Base-by-base conservation (phyloP, 2,888 invertebrate species). In the Eustalomyia histrio region DNA sequence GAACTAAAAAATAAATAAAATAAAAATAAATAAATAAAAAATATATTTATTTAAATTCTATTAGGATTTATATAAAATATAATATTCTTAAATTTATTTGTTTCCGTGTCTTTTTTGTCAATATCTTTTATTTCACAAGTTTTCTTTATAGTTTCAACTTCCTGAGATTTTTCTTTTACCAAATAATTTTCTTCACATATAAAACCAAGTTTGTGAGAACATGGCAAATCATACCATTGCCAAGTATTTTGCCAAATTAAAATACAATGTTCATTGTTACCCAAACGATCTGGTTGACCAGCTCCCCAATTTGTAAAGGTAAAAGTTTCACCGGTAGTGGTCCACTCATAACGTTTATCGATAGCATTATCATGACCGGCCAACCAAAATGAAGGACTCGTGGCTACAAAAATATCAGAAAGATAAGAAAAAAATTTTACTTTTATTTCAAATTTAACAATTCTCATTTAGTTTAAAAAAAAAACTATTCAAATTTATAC, bases 121-220 rank as follows among this genome's bases (percentile, higher is more conserved):
- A n/a, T n/a, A n/a, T n/a, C n/a, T n/a, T 1, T 14, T n/a, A 1
- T 47, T 47, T n/a, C 14, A 10, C 57, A 63, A 1, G 0, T 16
- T 1, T 64, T 64, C 35, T 69, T 60, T 9, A 43, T 47, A 12
- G 3, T 14, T 14, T 43, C 10, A 14, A 69, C 14, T 29, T 72
- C 71, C 16, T 61, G 35, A 1, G 52, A 29, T 18, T 65, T 53
- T 5, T 35, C 18, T 29, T 57, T 67, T n/a, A 55, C 14, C 8
- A 61, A 43, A 1, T 17, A 69, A 78, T 81, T 65, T 33, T 80
- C 80, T 60, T 80, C 80, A 16, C 80, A 80, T 10, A 76, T 76
- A 18, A 69, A 80, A 10, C 80, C 76, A 24, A 73, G 35, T 69
- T 73, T 73, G 16, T 58, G 47, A 3, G 35, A 43, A n/a, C 80